Conservation (phyloP, 2,113 vertebrate genomes). For the Scolopax mira region DNA sequence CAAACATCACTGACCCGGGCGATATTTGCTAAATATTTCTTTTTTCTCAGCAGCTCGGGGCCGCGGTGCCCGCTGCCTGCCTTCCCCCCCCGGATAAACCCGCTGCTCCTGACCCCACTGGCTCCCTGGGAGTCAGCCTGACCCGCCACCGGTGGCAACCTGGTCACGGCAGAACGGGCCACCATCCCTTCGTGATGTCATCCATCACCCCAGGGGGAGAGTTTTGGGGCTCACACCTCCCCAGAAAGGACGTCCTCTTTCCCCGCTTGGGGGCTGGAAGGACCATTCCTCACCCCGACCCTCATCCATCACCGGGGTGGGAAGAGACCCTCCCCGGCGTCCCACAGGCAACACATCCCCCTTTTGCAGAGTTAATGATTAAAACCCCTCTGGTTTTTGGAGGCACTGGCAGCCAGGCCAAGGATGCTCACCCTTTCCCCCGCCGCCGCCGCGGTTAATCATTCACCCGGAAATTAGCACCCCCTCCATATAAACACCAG, state of each 20-base stretch:
- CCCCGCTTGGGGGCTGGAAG: accelerated
- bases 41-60: background rate
- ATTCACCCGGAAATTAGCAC: constrained; percentile 6
- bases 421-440: constrained; percentile 25
- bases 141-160: background rate
- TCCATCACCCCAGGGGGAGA: accelerated
- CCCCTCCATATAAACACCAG: background rate
- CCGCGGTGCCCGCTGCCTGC: accelerated
- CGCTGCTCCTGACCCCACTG: no score
- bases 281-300: accelerated
- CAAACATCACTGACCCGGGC: accelerated
- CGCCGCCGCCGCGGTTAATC: constrained; percentile 46
- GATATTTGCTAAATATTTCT: background rate
- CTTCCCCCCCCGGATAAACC: background rate
- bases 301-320: accelerated
- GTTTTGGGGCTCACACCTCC: background rate
- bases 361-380: constrained; percentile 71
- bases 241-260: accelerated
- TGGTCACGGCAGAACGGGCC: accelerated
- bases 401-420: background rate
- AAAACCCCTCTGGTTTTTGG: background rate
- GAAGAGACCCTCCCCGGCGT: background rate
- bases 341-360: background rate
- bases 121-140: background rate
- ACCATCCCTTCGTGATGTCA: accelerated